Conservation (phyloP, 2,888 invertebrate genomes). For the Mesoligia furuncula region DNA sequence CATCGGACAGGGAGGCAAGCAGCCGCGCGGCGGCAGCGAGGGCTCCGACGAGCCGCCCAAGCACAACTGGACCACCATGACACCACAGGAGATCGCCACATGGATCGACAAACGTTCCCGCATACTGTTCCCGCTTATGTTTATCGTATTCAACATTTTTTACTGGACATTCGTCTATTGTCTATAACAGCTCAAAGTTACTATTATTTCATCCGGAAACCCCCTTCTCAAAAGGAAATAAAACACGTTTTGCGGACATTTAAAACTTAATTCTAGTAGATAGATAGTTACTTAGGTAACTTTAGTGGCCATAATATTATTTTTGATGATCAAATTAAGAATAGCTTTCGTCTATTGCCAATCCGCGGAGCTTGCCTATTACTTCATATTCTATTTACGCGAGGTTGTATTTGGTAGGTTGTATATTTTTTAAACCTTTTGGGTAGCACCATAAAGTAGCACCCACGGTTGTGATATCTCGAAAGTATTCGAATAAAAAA, state of each 20-base stretch:
- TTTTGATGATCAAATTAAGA: constrained; percentile 54
- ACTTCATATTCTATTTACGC: constrained; percentile 39
- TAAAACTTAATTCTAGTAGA: constrained; percentile 41
- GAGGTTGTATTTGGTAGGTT: constrained; percentile 13
- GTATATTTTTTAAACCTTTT: constrained; percentile 10
- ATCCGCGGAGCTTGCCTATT: constrained; percentile 70
- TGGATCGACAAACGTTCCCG: constrained; percentile 96
- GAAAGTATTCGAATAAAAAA: constrained; percentile 6
- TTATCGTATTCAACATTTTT: constrained; percentile 94
- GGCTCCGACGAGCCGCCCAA: constrained; percentile 82
- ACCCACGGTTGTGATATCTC: constrained; percentile 18
- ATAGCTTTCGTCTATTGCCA: constrained; percentile 60
- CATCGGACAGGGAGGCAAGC: constrained; percentile 74
- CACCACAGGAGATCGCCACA: constrained; percentile 96
- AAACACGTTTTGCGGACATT: constrained; percentile 32
- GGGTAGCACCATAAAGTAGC: neutral
- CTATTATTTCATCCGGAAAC: constrained; percentile 35
- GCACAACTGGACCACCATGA: constrained; percentile 94
- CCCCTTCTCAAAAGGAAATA: constrained; percentile 27
- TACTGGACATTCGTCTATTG: constrained; percentile 95
- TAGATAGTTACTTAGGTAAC: constrained; percentile 42
- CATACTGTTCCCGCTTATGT: constrained; percentile 94
- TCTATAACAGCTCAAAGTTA: constrained; percentile 69
- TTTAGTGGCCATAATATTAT: constrained; percentile 74
- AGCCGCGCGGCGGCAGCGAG: constrained; percentile 77